Evolutionary conservation across 2,797 vertebrate genomes (phyloP).

Genomic region (Agapornis canus): DNA sequence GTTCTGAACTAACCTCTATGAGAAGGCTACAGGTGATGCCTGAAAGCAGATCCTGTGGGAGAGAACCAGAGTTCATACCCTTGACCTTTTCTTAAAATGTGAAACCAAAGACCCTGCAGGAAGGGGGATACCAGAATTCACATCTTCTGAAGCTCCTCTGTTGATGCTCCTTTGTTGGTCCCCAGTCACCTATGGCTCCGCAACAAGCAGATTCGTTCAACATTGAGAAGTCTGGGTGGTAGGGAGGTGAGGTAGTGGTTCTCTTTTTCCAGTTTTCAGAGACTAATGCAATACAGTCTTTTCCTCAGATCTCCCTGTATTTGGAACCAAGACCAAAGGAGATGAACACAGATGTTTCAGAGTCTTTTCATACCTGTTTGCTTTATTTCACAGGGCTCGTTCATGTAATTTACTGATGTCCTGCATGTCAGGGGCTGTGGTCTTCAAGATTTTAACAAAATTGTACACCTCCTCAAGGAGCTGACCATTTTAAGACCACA

Average conservation of each 20-base stretch:
- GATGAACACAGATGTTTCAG: not conserved
- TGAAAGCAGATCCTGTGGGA: not conserved
- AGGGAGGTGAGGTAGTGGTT: fast-evolving
- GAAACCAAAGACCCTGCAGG: fast-evolving
- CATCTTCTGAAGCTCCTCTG: not conserved
- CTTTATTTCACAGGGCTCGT: not conserved
- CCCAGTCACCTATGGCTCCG: not conserved
- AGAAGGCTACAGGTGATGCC: not conserved
- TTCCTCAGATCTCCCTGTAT: not conserved
- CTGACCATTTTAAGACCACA: not conserved
- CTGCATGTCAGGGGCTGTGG: fast-evolving
- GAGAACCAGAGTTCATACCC: not conserved
- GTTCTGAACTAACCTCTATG: not conserved
- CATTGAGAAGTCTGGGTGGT: fast-evolving
- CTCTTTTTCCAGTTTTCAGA: not conserved
- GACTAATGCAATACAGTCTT: not conserved
- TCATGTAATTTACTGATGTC: not conserved
- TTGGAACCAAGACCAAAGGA: not conserved
- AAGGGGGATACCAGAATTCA: not conserved
- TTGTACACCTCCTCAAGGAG: not conserved
- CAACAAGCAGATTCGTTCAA: not conserved
- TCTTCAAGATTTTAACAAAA: not conserved
- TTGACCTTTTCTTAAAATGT: not conserved
- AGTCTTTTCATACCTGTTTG: not conserved
- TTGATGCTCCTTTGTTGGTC: not conserved